These are phyloP conservation scores for Agrilus mali DNA, from an alignment of 2,888 invertebrate genomes.

Conservation along the genomic window DNA sequence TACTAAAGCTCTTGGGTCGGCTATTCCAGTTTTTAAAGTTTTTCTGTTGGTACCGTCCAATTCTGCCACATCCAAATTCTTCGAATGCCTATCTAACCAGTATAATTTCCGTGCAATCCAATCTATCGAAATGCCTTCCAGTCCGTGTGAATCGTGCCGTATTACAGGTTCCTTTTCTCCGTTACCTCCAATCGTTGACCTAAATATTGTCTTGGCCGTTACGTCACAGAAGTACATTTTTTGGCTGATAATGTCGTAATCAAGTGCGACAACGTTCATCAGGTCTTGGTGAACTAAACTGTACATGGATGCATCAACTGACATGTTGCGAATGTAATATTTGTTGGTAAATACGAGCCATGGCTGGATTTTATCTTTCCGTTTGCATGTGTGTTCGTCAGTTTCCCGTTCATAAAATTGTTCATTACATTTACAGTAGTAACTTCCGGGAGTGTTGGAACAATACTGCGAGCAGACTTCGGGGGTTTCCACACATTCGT, in stretches of 20 bases:
- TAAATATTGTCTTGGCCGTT: constrained; percentile 85
- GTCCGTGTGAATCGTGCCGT: constrained; percentile 84
- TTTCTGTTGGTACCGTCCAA: constrained; percentile 84
- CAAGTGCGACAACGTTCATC: constrained; percentile 92
- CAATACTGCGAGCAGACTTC: constrained; percentile 92
- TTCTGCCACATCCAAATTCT: constrained; percentile 91
- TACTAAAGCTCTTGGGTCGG: constrained; percentile 88
- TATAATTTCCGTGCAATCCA: constrained; percentile 95
- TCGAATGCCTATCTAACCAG: constrained; percentile 91
- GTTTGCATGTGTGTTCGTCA: constrained; percentile 84
- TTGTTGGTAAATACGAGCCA: constrained; percentile 95
- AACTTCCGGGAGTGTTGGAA: constrained; percentile 89
- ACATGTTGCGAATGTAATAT: constrained; percentile 94
- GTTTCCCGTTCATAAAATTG: constrained; percentile 74
- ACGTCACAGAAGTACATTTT: constrained; percentile 94
- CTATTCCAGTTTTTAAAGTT: constrained; percentile 76
- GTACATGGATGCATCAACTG: constrained; percentile 74
- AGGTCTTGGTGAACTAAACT: constrained; percentile 86
- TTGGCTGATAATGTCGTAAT: constrained; percentile 76
- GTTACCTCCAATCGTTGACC: constrained; percentile 47
- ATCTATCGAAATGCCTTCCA: constrained; percentile 96
- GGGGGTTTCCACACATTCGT: constrained; percentile 80
- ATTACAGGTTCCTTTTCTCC: constrained; percentile 73
- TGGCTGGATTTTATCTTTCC: constrained; percentile 65
- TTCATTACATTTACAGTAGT: constrained; percentile 92